Percentiles rank a stretch among this genome's conserved stretches.
Conservation (phyloP, 2,113 vertebrate genomes). For the Pachyramphus minor region DNA sequence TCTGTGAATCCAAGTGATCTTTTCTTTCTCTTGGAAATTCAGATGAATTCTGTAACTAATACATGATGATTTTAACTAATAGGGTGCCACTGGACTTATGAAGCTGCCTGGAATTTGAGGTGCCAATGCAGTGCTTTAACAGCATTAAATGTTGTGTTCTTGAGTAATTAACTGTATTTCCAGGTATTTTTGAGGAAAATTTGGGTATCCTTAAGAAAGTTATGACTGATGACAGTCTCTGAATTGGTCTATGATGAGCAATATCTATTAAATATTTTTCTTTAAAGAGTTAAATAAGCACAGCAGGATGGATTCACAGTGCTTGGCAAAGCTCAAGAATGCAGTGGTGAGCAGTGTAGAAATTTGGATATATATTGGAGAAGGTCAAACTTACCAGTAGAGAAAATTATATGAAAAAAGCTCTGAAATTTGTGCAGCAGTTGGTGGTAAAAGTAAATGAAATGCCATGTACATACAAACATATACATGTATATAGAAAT, state of each 20-base stretch:
- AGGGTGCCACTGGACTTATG: neutral
- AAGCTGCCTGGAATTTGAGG: neutral
- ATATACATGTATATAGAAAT: neutral
- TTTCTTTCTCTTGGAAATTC: neutral
- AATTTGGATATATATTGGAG: neutral
- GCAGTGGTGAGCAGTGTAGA: neutral
- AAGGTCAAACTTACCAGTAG: neutral
- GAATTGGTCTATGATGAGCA: neutral
- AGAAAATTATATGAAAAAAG: neutral
- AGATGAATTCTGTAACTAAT: neutral
- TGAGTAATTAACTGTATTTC: neutral
- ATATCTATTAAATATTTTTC: neutral
- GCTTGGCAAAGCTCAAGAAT: neutral
- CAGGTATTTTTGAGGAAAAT: neutral
- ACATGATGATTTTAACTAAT: neutral
- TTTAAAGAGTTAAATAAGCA: neutral
- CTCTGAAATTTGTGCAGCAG: neutral
- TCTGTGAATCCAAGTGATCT: neutral
- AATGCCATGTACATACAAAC: neutral
- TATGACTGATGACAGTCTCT: neutral
- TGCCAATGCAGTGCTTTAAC: neutral
- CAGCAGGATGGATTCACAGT: accelerated
- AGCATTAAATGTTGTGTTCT: neutral
- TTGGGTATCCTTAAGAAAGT: neutral
- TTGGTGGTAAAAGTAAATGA: neutral